These are phyloP conservation scores for Leucozona laternaria DNA, from an alignment of 2,888 invertebrate species.

Conservation along the genomic window DNA sequence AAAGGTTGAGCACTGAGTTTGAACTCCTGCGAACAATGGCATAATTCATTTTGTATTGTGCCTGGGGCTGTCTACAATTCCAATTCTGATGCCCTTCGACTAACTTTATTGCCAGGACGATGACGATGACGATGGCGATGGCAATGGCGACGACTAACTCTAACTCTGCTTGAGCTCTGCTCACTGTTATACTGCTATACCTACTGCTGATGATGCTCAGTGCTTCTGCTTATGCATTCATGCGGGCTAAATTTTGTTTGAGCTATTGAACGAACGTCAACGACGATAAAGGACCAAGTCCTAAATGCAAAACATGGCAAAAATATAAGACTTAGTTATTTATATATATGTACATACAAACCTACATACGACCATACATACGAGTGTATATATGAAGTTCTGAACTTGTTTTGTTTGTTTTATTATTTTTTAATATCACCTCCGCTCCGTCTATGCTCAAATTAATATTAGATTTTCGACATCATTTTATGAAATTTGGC, in stretches of 20 bases:
- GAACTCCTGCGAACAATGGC: constrained; percentile 58
- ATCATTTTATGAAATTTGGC: constrained; percentile 46
- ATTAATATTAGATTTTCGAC: constrained; percentile 48
- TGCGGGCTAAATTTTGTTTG: constrained; percentile 49
- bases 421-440: constrained; percentile 15
- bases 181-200: not conserved
- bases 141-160: constrained; percentile 10
- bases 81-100: constrained; percentile 57
- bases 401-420: constrained; percentile 4
- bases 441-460: not conserved
- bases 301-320: constrained; percentile 16
- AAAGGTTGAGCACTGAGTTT: constrained; percentile 37
- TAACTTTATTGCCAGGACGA: constrained; percentile 57
- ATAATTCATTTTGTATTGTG: constrained; percentile 66
- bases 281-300: constrained; percentile 5
- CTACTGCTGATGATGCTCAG: too few relatives aligned
- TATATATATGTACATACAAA: too few relatives aligned
- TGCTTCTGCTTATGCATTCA: constrained; percentile 42
- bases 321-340: constrained; percentile 35
- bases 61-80: constrained; percentile 60
- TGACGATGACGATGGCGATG: not conserved
- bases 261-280: constrained; percentile 54
- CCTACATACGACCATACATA: too few relatives aligned
- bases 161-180: not conserved
- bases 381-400: too few relatives aligned